A percentile compares a stretch with the other conserved stretches of the same genome.
Conservation (phyloP, 2,797 vertebrate species). For the Eidolon dupreanum region DNA sequence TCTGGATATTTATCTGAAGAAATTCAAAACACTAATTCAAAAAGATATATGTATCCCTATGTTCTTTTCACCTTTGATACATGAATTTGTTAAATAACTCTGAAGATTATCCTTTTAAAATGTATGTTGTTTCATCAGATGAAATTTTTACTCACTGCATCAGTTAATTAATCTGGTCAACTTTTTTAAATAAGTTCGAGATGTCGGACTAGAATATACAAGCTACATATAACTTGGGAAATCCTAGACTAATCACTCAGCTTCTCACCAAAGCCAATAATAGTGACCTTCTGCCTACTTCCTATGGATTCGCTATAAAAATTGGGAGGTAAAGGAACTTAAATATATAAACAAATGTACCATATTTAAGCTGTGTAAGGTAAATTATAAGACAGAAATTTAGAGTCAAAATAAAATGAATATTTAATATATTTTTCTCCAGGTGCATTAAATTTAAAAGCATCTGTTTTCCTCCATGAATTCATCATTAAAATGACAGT, state of each 20-base stretch:
- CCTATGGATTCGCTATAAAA: not conserved
- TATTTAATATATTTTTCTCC: slow-evolving; percentile 50
- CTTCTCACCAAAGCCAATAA: not conserved
- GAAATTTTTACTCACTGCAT: not conserved
- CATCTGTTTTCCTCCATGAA: slow-evolving; percentile 13
- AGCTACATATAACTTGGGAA: not conserved
- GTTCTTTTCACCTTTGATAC: not conserved
- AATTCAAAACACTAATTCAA: too few species aligned
- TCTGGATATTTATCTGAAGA: too few species aligned
- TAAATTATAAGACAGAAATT: not conserved
- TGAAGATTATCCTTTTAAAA: not conserved
- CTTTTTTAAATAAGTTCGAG: not conserved
- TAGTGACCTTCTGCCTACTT: not conserved
- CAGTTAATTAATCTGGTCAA: not conserved
- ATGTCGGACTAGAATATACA: not conserved
- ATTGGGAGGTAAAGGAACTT: not conserved
- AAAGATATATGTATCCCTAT: too few species aligned
- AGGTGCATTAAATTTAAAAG: slow-evolving; percentile 37
- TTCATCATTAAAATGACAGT: slow-evolving; percentile 32
- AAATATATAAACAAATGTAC: not conserved
- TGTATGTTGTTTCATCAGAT: not conserved
- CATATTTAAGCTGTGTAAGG: not conserved
- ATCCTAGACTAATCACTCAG: not conserved
- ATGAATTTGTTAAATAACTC: not conserved
- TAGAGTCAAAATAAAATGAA: slow-evolving; percentile 43